Conservation (phyloP, 2,797 vertebrate genomes). For the Sebastes aleutianus region DNA sequence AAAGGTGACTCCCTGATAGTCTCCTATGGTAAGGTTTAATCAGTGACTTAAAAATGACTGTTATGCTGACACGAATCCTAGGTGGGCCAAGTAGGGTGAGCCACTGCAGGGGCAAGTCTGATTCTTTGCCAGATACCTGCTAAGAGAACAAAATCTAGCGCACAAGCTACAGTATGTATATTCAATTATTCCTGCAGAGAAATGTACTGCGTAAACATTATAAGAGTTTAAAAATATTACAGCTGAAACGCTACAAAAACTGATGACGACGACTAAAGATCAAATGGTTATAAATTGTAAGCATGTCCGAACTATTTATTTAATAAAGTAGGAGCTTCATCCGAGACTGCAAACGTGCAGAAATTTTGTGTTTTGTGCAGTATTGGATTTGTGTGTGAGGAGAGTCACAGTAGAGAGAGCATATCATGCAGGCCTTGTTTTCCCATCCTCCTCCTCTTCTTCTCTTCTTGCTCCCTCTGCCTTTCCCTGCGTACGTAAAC, state of each 20-base stretch:
- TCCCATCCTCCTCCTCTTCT: not conserved
- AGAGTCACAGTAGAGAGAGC: slow-evolving; percentile 6
- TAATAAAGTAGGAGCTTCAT: slow-evolving; percentile 22
- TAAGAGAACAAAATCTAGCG: slow-evolving; percentile 9
- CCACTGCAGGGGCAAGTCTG: slow-evolving; percentile 29
- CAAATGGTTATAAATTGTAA: slow-evolving; percentile 30
- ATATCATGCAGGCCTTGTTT: slow-evolving; percentile 8
- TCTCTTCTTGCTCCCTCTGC: not conserved
- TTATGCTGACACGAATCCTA: slow-evolving; percentile 62
- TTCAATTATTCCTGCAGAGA: slow-evolving; percentile 1
- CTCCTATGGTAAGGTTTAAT: slow-evolving; percentile 54
- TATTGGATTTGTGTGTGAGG: slow-evolving; percentile 31
- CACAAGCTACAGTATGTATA: not conserved
- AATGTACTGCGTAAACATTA: slow-evolving; percentile 16
- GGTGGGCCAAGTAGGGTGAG: slow-evolving; percentile 40
- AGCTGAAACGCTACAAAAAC: slow-evolving; percentile 40
- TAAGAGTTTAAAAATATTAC: slow-evolving; percentile 25
- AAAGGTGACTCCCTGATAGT: slow-evolving; percentile 57
- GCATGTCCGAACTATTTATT: slow-evolving; percentile 25
- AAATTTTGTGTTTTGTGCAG: slow-evolving; percentile 35
- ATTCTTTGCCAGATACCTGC: slow-evolving; percentile 14
- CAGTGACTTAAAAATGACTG: slow-evolving; percentile 55
- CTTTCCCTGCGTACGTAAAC: slow-evolving; percentile 22
- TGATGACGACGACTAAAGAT: slow-evolving; percentile 19
- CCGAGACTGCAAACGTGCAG: slow-evolving; percentile 37